phyloP scores from a whole-genome alignment of 1,140 invertebrate genomes.

The Nomia melanderi region DNA sequence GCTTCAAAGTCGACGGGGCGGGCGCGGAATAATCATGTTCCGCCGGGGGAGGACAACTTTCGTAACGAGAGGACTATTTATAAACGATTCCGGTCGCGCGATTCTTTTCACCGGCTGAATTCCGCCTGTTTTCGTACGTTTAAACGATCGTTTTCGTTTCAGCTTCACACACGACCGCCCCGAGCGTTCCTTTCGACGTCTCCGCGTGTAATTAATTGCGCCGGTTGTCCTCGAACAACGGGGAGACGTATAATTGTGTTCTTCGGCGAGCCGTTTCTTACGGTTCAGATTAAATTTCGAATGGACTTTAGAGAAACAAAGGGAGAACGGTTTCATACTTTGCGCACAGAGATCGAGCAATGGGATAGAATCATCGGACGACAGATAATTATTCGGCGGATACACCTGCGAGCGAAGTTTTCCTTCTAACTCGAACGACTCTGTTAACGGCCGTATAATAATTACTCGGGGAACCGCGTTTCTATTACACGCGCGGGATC shows the following conservation, averaged over 20 bases:
- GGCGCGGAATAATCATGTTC: constrained; percentile 38
- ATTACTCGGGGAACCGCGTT: too few relatives aligned
- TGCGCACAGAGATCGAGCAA: too few relatives aligned
- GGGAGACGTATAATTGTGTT: neutral
- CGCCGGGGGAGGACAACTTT: constrained; percentile 39
- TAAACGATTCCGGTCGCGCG: constrained; percentile 1
- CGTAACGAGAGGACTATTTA: constrained; percentile 49
- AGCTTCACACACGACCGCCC: too few relatives aligned
- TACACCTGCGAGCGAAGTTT: too few relatives aligned
- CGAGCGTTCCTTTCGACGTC: too few relatives aligned
- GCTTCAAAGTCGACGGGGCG: constrained; percentile 18
- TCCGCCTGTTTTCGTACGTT: neutral
- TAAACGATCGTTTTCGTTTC: neutral
- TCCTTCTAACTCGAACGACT: too few relatives aligned
- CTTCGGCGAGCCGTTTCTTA: neutral
- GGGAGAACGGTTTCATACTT: too few relatives aligned
- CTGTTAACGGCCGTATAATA: too few relatives aligned
- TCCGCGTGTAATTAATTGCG: neutral
- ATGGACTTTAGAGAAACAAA: too few relatives aligned
- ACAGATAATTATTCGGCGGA: too few relatives aligned
- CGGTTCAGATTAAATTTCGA: neutral
- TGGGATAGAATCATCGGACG: too few relatives aligned
- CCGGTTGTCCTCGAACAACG: neutral
- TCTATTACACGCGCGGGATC: too few relatives aligned
- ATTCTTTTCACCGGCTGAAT: constrained; percentile 1